phyloP scores from a whole-genome alignment of 2,797 vertebrate genomes.

The Chrysocyon brachyurus region DNA sequence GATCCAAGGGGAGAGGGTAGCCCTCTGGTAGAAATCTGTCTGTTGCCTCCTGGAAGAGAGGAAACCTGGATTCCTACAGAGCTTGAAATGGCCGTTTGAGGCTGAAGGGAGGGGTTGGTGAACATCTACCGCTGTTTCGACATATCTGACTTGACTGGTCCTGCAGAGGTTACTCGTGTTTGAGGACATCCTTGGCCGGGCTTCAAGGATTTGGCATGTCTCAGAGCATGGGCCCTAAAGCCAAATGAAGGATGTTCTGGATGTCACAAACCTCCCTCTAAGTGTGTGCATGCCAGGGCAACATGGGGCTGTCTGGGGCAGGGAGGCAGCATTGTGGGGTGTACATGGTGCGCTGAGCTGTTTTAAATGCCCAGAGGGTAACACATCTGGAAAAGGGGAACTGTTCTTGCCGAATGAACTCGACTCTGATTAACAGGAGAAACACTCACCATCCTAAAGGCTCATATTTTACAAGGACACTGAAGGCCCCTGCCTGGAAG shows the following conservation, averaged over 20 bases:
- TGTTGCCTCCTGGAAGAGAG: slow-evolving; percentile 84
- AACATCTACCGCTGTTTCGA: slow-evolving; percentile 77
- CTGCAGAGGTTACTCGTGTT: slow-evolving; percentile 60
- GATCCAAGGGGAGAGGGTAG: slow-evolving; percentile 84
- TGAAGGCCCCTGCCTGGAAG: not conserved
- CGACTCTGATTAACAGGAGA: not conserved
- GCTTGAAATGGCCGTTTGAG: slow-evolving; percentile 75
- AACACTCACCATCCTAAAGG: not conserved
- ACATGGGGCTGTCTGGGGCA: not conserved
- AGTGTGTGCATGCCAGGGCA: slow-evolving; percentile 9
- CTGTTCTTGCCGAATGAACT: not conserved
- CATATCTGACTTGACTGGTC: slow-evolving; percentile 74
- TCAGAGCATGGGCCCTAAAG: slow-evolving; percentile 73
- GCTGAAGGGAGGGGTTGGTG: slow-evolving; percentile 67
- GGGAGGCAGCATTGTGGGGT: slow-evolving; percentile 63
- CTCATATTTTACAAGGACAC: not conserved
- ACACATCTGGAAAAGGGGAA: slow-evolving; percentile 58
- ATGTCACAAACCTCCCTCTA: slow-evolving; percentile 39
- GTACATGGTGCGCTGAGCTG: slow-evolving; percentile 6
- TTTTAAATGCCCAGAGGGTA: slow-evolving; percentile 66
- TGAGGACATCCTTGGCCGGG: slow-evolving; percentile 76
- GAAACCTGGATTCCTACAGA: slow-evolving; percentile 86
- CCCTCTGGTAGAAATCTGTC: slow-evolving; percentile 81
- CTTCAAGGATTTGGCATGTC: slow-evolving; percentile 38
- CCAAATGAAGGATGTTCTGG: slow-evolving; percentile 57